Conservation (phyloP, 2,113 vertebrate species). For the Rhizomys pruinosus region DNA sequence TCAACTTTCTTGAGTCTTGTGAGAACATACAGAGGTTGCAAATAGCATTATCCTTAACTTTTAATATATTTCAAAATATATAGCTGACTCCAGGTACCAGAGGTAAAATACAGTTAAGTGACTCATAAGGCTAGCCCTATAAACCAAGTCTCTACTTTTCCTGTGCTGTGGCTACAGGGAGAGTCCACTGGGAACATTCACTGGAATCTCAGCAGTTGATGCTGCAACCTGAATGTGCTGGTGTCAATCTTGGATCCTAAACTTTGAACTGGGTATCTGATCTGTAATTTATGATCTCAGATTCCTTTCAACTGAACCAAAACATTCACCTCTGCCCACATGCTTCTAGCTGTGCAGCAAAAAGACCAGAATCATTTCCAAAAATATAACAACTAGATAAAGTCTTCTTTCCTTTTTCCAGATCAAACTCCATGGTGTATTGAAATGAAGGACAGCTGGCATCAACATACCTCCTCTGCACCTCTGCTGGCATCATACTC, state of each 20-base stretch:
- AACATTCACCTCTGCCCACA: slow-evolving; percentile 80
- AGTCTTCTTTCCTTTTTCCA: slow-evolving; percentile 12
- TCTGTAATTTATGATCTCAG: slow-evolving; percentile 64
- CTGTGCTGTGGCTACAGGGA: background rate
- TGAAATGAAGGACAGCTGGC: slow-evolving; percentile 63
- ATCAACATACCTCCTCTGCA: slow-evolving; percentile 46
- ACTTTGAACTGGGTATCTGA: slow-evolving; percentile 15
- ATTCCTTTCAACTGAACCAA: slow-evolving; percentile 76
- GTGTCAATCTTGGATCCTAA: slow-evolving; percentile 1
- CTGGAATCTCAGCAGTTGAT: background rate
- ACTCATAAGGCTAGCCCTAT: background rate
- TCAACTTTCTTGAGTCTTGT: background rate
- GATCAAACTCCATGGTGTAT: slow-evolving; percentile 21
- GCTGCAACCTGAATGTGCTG: background rate
- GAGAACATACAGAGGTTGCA: background rate
- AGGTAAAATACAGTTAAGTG: background rate
- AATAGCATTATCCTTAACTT: background rate
- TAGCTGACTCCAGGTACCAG: background rate
- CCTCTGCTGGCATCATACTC: slow-evolving; percentile 46
- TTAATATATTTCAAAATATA: slow-evolving; percentile 27
- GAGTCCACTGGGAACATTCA: background rate
- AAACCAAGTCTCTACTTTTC: background rate
- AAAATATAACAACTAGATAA: slow-evolving; percentile 80
- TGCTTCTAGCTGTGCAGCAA: slow-evolving; percentile 78
- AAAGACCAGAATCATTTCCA: slow-evolving; percentile 85